These are phyloP conservation scores for Hyles euphorbiae DNA, from an alignment of 1,140 invertebrate species.

Conservation along the genomic window DNA sequence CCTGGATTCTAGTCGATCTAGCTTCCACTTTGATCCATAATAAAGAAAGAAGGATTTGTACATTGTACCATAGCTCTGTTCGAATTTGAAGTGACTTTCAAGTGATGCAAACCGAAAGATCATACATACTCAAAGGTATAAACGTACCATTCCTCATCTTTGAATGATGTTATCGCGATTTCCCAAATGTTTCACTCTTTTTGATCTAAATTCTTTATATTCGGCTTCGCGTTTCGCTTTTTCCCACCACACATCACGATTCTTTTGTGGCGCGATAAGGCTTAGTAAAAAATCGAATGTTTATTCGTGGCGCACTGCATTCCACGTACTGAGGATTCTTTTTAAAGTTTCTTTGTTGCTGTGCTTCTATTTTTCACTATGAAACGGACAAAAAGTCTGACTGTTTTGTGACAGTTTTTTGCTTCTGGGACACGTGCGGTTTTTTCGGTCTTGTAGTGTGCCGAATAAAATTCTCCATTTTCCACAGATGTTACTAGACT, in stretches of 20 bases:
- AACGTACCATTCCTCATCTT: slow-evolving; percentile 57
- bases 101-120: slow-evolving; percentile 7
- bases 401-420: too few relatives aligned
- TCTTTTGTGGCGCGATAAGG: slow-evolving; percentile 55
- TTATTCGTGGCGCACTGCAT: slow-evolving; percentile 31
- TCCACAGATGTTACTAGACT: too few relatives aligned
- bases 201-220: slow-evolving; percentile 64
- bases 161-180: slow-evolving; percentile 65
- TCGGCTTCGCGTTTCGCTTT: slow-evolving; percentile 45
- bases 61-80: too few relatives aligned
- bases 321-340: slow-evolving; percentile 19
- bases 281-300: slow-evolving; percentile 44
- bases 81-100: too few relatives aligned
- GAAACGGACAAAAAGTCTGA: background rate
- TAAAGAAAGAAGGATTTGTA: too few relatives aligned
- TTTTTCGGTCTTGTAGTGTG: too few relatives aligned
- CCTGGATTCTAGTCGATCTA: too few relatives aligned
- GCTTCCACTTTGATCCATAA: too few relatives aligned
- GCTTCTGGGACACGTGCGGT: too few relatives aligned
- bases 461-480: too few relatives aligned
- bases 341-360: slow-evolving; percentile 12
- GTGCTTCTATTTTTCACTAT: slow-evolving; percentile 1
- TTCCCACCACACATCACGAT: slow-evolving; percentile 54
- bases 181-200: slow-evolving; percentile 64
- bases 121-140: slow-evolving; percentile 53